phyloP scores from a whole-genome alignment of 2,797 vertebrate genomes.

The Diplodus sargus region DNA sequence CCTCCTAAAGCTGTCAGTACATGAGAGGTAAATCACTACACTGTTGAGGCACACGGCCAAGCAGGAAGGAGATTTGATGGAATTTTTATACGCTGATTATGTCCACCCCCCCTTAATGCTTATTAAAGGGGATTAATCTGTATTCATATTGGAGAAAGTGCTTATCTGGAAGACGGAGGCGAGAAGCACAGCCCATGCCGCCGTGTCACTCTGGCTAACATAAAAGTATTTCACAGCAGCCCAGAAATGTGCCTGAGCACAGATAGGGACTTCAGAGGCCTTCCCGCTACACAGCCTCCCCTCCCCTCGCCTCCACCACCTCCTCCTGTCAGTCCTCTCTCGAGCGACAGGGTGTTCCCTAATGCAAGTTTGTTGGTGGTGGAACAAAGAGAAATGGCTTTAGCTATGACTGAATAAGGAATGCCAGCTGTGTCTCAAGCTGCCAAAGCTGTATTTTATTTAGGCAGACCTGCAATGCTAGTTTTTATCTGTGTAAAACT shows the following conservation, averaged over 20 bases:
- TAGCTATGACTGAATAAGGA: slow-evolving; percentile 52
- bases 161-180: slow-evolving; percentile 88
- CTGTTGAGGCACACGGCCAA: slow-evolving; percentile 72
- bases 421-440: slow-evolving; percentile 30
- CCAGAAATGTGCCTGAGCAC: slow-evolving; percentile 89
- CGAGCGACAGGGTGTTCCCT: slow-evolving; percentile 43
- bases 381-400: slow-evolving; percentile 70
- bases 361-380: slow-evolving; percentile 60
- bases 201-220: slow-evolving; percentile 81
- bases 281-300: slow-evolving; percentile 58
- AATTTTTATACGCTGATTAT: slow-evolving; percentile 91
- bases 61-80: slow-evolving; percentile 87
- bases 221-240: slow-evolving; percentile 87
- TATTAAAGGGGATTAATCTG: slow-evolving; percentile 95
- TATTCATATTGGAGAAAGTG: slow-evolving; percentile 89
- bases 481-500: slow-evolving; percentile 41
- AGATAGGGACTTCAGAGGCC: slow-evolving; percentile 89
- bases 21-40: slow-evolving; percentile 81
- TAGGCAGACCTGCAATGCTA: slow-evolving; percentile 32
- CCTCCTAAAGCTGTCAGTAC: slow-evolving; percentile 78
- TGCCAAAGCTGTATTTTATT: slow-evolving; percentile 51
- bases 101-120: slow-evolving; percentile 84
- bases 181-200: slow-evolving; percentile 70
- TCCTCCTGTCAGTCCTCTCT: slow-evolving; percentile 64
- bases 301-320: slow-evolving; percentile 52